These are phyloP conservation scores for Scolopax rusticola DNA, from an alignment of 2,797 vertebrate genomes.

Conservation along the genomic window DNA sequence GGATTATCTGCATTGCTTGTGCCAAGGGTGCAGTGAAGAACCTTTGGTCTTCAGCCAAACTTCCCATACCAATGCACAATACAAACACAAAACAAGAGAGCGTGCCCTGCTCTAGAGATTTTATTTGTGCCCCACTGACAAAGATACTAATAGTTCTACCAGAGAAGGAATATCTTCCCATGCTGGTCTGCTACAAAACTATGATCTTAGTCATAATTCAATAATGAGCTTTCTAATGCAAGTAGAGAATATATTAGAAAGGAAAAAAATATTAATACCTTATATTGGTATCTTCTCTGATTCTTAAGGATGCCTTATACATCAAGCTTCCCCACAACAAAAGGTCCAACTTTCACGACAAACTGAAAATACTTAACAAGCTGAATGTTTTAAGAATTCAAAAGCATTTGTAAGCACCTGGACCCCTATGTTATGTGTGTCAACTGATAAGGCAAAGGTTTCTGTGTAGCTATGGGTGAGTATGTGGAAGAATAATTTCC, in stretches of 20 bases:
- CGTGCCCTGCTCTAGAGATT: background rate
- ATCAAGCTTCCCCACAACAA: background rate
- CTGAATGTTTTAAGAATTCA: background rate
- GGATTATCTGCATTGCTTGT: background rate
- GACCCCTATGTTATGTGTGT: background rate
- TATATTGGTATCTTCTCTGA: background rate
- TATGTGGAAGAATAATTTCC: background rate
- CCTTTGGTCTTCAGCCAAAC: background rate
- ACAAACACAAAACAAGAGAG: background rate
- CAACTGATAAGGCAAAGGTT: background rate
- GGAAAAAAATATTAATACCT: background rate
- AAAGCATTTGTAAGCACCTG: background rate
- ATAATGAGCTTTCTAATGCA: background rate
- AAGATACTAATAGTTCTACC: background rate
- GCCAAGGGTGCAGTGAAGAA: background rate
- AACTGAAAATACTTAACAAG: background rate
- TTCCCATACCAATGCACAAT: accelerated
- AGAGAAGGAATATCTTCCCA: background rate
- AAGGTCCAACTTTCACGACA: background rate
- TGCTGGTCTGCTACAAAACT: background rate
- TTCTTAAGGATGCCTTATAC: background rate
- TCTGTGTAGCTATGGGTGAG: background rate
- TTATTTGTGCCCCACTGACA: background rate
- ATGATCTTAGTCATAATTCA: background rate
- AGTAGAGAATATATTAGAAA: background rate